Evolutionary conservation across 2,113 vertebrate genomes (phyloP).

Genomic region (Poeciliopsis retropinna): DNA sequence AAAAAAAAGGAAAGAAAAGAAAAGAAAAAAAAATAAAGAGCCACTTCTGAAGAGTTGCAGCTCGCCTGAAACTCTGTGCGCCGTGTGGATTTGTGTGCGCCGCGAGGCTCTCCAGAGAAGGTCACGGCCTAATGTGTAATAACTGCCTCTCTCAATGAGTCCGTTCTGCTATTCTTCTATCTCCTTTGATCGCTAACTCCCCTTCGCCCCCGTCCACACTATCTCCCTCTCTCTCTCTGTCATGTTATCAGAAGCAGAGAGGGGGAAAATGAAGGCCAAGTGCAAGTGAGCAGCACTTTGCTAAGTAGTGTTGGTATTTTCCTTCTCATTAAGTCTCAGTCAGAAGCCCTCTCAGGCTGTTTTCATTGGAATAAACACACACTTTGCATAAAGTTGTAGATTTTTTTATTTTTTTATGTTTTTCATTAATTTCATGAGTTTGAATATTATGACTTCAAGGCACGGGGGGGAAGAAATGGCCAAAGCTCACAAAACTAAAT

Average conservation of each 20-base stretch:
- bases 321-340: slow-evolving; percentile 67
- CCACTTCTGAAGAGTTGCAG: neutral
- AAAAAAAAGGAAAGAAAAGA: no score
- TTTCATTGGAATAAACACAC: slow-evolving; percentile 38
- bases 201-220: neutral
- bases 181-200: slow-evolving; percentile 41
- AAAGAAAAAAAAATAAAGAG: neutral
- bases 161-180: slow-evolving; percentile 35
- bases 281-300: slow-evolving; percentile 41
- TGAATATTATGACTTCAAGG: slow-evolving; percentile 2
- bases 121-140: slow-evolving; percentile 29
- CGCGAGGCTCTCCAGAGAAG: slow-evolving; percentile 4
- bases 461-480: neutral
- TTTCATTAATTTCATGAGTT: slow-evolving; percentile 5
- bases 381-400: slow-evolving; percentile 18
- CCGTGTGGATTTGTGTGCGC: neutral
- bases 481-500: no score
- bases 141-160: slow-evolving; percentile 16
- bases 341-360: slow-evolving; percentile 45
- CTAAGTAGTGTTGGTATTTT: slow-evolving; percentile 68
- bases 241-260: slow-evolving; percentile 19
- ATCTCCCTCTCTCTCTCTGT: neutral
- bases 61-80: neutral
- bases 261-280: slow-evolving; percentile 46
- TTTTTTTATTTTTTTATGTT: neutral